Conservation (phyloP, 92 coral and sea anemone genomes). For the Siderastrea siderea region DNA sequence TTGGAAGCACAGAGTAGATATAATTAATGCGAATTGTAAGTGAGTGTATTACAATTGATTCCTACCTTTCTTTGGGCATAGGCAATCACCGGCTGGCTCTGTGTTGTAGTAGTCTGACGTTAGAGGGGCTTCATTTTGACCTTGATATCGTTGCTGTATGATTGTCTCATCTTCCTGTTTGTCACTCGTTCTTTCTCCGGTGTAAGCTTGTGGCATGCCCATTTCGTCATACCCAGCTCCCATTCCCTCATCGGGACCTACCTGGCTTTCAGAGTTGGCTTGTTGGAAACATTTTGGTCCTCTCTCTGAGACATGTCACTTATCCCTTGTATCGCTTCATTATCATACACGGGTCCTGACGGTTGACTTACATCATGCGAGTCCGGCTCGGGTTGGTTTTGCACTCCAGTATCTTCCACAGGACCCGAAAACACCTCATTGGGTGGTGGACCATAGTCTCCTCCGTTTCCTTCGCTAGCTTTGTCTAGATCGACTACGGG, state of each 20-base stretch:
- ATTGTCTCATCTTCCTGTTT: neutral
- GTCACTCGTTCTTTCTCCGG: constrained; percentile 5
- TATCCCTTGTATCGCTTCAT: constrained; percentile 52
- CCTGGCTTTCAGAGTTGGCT: constrained; percentile 11
- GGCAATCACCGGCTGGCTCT: constrained; percentile 55
- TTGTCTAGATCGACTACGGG: constrained; percentile 26
- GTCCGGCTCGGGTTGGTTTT: constrained; percentile 22
- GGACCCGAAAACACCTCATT: constrained; percentile 19
- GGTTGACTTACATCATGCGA: neutral
- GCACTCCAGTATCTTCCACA: neutral
- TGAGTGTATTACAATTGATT: neutral
- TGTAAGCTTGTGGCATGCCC: constrained; percentile 32
- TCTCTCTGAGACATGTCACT: constrained; percentile 38
- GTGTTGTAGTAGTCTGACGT: constrained; percentile 23
- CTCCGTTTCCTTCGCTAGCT: neutral
- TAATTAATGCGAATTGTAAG: neutral
- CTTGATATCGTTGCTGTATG: neutral
- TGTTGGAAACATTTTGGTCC: constrained; percentile 27
- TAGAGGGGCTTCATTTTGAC: neutral
- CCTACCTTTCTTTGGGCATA: constrained; percentile 79
- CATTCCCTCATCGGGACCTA: neutral
- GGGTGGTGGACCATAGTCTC: constrained; percentile 24
- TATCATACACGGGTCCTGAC: constrained; percentile 31
- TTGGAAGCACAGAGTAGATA: no score
- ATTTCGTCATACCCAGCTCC: constrained; percentile 16